Conservation (phyloP, 2,113 vertebrate genomes). For the Proteles cristata region DNA sequence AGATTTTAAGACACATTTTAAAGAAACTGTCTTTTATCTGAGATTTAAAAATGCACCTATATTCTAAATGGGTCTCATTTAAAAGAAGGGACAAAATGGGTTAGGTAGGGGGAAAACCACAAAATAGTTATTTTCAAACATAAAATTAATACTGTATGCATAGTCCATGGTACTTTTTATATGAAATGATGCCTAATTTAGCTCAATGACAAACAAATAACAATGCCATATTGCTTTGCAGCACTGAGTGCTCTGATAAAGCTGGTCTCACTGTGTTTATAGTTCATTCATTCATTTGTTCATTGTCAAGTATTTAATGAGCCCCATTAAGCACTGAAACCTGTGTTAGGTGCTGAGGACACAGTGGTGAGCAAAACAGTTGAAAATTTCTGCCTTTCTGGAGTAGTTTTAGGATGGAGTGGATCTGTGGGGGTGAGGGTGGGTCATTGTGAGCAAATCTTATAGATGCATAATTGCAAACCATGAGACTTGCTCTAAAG, state of each 20-base stretch:
- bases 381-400: not conserved
- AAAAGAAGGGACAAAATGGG: not conserved
- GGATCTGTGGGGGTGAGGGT: not conserved
- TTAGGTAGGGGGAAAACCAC: not conserved
- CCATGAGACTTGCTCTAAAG: not conserved
- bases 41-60: not conserved
- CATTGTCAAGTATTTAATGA: not conserved
- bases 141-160: not conserved
- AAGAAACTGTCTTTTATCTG: not conserved
- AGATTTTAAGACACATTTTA: not conserved
- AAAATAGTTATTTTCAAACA: slow-evolving; percentile 23
- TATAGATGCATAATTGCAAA: not conserved
- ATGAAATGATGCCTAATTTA: slow-evolving; percentile 1
- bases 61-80: not conserved
- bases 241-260: not conserved
- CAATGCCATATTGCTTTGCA: not conserved
- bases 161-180: not conserved
- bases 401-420: not conserved
- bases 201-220: not conserved
- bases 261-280: not conserved
- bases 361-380: not conserved
- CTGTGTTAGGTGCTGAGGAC: not conserved
- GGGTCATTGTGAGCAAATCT: not conserved
- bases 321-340: not conserved
- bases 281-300: not conserved